Conservation (phyloP, 2,797 vertebrate genomes). For the Chaenodraco wilsoni region DNA sequence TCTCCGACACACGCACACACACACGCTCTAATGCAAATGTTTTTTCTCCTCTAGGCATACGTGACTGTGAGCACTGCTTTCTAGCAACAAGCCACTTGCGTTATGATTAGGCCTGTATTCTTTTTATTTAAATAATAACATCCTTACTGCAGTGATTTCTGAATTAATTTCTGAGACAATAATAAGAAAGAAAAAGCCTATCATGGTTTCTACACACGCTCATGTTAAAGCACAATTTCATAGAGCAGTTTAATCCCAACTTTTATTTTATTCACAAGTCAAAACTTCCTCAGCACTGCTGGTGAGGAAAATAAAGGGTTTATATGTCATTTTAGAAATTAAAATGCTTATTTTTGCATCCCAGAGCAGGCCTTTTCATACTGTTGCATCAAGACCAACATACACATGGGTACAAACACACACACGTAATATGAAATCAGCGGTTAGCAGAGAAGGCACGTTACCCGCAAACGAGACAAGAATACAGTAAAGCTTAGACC, state of each 20-base stretch:
- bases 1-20: constrained; percentile 16
- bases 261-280: background rate
- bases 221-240: background rate
- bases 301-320: background rate
- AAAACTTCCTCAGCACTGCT: background rate
- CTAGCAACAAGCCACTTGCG: constrained; percentile 10
- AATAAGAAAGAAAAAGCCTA: background rate
- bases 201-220: background rate
- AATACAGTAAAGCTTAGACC: constrained; percentile 40
- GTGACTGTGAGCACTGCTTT: constrained; percentile 18
- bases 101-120: constrained; percentile 22
- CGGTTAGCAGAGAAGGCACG: constrained; percentile 41
- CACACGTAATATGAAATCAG: constrained; percentile 23
- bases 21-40: constrained; percentile 14
- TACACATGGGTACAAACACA: constrained; percentile 21
- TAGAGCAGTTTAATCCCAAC: background rate
- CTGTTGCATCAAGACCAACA: background rate
- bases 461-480: constrained; percentile 23
- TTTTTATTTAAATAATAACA: background rate
- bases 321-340: background rate
- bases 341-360: background rate
- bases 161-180: background rate
- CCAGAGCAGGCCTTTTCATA: constrained; percentile 9
- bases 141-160: background rate
- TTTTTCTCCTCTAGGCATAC: constrained; percentile 4